A percentile compares a stretch with the other conserved stretches of the same genome.
These are phyloP conservation scores for Sitta carolinensis DNA, from an alignment of 2,797 vertebrate genomes.

Conservation along the genomic window DNA sequence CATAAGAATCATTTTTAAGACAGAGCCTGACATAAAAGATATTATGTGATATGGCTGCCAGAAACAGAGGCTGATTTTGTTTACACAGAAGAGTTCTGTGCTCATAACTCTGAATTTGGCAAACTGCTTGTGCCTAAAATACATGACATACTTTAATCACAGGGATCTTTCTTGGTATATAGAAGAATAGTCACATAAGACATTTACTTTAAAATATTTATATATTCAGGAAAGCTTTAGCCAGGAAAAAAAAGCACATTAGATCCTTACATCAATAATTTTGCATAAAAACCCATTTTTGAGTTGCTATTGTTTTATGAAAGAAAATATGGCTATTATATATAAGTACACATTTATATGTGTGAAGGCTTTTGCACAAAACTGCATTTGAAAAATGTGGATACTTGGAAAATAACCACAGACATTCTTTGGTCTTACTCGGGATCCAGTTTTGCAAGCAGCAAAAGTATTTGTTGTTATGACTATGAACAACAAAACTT, in stretches of 20 bases:
- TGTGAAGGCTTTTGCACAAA: neutral
- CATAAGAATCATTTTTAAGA: slow-evolving; percentile 29
- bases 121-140: slow-evolving; percentile 9
- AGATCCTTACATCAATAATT: neutral
- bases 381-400: neutral
- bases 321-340: neutral
- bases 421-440: neutral
- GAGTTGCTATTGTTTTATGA: neutral
- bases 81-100: slow-evolving; percentile 3
- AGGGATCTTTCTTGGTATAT: neutral
- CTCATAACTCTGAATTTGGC: slow-evolving; percentile 42
- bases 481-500: neutral
- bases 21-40: slow-evolving; percentile 21
- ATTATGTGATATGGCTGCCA: neutral
- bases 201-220: neutral
- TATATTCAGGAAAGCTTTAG: neutral
- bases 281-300: neutral
- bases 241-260: neutral
- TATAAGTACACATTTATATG: neutral
- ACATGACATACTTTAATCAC: neutral
- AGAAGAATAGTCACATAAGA: neutral
- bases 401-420: neutral
- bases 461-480: neutral
- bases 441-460: neutral
- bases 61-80: slow-evolving; percentile 40